Percentiles rank a stretch among this genome's conserved stretches.
These are phyloP conservation scores for Cherax destructor DNA, from an alignment of 1,140 invertebrate species.

Conservation along the genomic window DNA sequence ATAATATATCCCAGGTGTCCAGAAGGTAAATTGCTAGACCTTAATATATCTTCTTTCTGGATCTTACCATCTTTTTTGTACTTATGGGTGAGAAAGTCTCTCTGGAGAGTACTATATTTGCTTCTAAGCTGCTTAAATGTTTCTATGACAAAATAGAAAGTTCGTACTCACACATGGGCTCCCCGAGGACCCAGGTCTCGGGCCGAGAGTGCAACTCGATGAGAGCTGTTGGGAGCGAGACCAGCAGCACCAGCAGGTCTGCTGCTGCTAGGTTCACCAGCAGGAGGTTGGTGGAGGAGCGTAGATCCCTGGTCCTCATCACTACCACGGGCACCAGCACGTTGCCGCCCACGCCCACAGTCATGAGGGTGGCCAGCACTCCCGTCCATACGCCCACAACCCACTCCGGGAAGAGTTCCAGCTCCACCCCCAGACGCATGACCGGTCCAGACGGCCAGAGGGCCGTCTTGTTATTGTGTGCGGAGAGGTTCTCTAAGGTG, in stretches of 20 bases:
- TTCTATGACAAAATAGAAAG: not conserved
- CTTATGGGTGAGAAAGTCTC: no score
- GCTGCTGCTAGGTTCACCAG: conserved; percentile 93
- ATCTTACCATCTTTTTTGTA: no score
- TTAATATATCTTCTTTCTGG: no score
- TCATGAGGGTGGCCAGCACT: conserved; percentile 86
- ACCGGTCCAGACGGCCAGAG: conserved; percentile 8
- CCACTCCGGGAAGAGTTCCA: conserved; percentile 57
- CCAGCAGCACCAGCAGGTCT: conserved; percentile 90
- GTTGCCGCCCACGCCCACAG: conserved; percentile 90
- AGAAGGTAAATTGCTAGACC: no score
- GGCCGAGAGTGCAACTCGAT: conserved; percentile 91
- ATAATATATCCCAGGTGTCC: no score
- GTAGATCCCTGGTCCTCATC: conserved; percentile 92
- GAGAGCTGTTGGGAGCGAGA: conserved; percentile 92
- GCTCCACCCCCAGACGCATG: conserved; percentile 45
- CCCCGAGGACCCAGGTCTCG: conserved; percentile 92
- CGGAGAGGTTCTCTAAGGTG: not conserved
- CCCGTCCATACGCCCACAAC: conserved; percentile 79
- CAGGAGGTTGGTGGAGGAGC: conserved; percentile 95
- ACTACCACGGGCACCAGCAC: conserved; percentile 94
- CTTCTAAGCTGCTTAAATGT: no score
- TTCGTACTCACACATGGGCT: conserved; percentile 90
- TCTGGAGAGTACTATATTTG: no score
- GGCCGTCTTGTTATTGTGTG: conserved; percentile 13